These are phyloP conservation scores for Stichopus horrens DNA, from an alignment of 53 echinoderm and acorn worm species.

Conservation along the genomic window DNA sequence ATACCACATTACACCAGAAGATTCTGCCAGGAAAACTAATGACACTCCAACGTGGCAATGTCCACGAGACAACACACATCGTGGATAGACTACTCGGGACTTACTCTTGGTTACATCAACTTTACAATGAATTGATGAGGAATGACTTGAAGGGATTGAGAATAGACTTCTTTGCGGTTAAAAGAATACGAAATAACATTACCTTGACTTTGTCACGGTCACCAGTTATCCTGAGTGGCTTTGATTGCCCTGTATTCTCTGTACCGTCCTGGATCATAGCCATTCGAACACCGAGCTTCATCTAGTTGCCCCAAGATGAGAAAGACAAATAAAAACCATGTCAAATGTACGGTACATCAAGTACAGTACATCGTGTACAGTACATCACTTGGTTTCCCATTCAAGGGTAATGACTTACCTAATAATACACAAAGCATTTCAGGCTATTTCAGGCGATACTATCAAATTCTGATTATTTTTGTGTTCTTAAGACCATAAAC, in stretches of 20 bases:
- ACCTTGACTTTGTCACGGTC: conserved; percentile 73
- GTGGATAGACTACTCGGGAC: too few relatives aligned
- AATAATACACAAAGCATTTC: background rate
- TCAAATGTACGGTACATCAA: background rate
- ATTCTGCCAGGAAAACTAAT: too few relatives aligned
- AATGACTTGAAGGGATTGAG: too few relatives aligned
- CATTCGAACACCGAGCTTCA: conserved; percentile 79
- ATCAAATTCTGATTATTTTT: too few relatives aligned
- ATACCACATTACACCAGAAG: too few relatives aligned
- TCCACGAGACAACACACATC: too few relatives aligned
- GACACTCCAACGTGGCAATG: too few relatives aligned
- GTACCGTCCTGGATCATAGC: conserved; percentile 93
- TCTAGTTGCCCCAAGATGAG: conserved; percentile 50
- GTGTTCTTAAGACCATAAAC: too few relatives aligned
- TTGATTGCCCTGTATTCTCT: conserved; percentile 65
- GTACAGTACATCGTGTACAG: background rate
- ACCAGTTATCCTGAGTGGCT: conserved; percentile 87
- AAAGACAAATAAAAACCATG: background rate
- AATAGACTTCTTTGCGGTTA: background rate
- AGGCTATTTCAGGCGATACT: too few relatives aligned
- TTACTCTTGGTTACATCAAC: too few relatives aligned
- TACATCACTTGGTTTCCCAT: background rate
- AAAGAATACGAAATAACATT: background rate
- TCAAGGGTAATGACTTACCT: background rate
- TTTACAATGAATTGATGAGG: too few relatives aligned